Conservation (phyloP, 1,140 invertebrate species). For the Musca vetustissima region DNA sequence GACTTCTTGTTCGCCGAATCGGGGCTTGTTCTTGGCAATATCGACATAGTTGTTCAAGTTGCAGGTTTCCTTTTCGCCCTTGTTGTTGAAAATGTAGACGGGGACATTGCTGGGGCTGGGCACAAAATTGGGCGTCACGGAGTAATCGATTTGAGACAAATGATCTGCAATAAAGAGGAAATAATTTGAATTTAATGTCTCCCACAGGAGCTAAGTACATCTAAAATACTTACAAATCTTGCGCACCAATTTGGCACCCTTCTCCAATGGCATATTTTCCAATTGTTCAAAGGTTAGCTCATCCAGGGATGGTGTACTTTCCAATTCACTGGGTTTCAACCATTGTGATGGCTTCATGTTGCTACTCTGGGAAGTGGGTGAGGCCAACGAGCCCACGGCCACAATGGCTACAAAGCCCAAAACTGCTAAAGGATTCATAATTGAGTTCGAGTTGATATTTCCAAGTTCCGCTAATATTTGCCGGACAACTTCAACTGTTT, state of each 20-base stretch:
- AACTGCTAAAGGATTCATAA: too few relatives aligned
- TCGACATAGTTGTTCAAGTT: constrained; percentile 47
- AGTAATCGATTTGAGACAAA: constrained; percentile 36
- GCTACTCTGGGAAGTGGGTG: background rate
- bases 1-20: constrained; percentile 49
- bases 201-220: background rate
- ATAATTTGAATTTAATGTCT: background rate
- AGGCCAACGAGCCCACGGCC: too few relatives aligned
- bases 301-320: constrained; percentile 43
- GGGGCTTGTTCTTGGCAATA: constrained; percentile 33
- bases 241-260: constrained; percentile 40
- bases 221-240: constrained; percentile 40
- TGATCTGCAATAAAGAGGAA: constrained; percentile 12
- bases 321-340: constrained; percentile 39
- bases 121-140: constrained; percentile 45
- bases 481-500: background rate
- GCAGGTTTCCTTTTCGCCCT: constrained; percentile 40
- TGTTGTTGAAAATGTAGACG: constrained; percentile 42
- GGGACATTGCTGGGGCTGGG: constrained; percentile 48
- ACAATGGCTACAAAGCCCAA: too few relatives aligned
- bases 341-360: constrained; percentile 45
- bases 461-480: background rate
- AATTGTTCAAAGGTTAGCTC: constrained; percentile 42
- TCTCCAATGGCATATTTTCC: constrained; percentile 44
- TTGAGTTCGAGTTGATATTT: too few relatives aligned